Conservation (phyloP, 2,888 invertebrate genomes). For the Caenorhabditis auriculariae region DNA sequence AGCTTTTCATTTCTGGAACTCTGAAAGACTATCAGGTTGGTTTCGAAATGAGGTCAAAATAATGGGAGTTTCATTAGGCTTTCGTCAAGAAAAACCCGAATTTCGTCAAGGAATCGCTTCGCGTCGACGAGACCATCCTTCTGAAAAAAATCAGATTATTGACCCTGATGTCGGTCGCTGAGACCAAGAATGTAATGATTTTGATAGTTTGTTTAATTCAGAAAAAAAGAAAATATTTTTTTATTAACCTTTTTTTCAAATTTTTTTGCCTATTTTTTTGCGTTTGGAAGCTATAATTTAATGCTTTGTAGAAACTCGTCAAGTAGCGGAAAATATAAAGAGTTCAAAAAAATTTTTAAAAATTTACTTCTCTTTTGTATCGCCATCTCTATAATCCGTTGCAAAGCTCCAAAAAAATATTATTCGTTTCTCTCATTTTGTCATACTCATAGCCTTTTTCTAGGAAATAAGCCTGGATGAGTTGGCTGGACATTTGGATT, state of each 20-base stretch:
- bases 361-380: background rate
- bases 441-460: slow-evolving; percentile 3
- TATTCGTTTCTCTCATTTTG: no score
- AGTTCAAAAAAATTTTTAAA: background rate
- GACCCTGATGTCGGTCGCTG: slow-evolving; percentile 96
- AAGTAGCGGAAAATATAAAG: background rate
- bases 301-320: no score
- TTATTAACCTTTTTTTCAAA: background rate
- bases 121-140: slow-evolving; percentile 46
- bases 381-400: background rate
- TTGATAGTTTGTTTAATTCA: background rate
- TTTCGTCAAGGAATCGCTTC: slow-evolving; percentile 32
- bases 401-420: no score
- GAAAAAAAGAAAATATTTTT: background rate
- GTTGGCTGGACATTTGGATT: slow-evolving; percentile 83
- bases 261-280: background rate
- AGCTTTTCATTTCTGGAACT: slow-evolving; percentile 52
- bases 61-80: slow-evolving; percentile 71
- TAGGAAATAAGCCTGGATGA: slow-evolving; percentile 89
- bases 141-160: slow-evolving; percentile 87
- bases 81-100: slow-evolving; percentile 75
- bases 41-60: no score
- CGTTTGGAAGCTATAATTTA: no score
- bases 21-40: slow-evolving; percentile 38
- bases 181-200: slow-evolving; percentile 72